Conservation (phyloP, 2,797 vertebrate species). For the Cynopterus sphinx region DNA sequence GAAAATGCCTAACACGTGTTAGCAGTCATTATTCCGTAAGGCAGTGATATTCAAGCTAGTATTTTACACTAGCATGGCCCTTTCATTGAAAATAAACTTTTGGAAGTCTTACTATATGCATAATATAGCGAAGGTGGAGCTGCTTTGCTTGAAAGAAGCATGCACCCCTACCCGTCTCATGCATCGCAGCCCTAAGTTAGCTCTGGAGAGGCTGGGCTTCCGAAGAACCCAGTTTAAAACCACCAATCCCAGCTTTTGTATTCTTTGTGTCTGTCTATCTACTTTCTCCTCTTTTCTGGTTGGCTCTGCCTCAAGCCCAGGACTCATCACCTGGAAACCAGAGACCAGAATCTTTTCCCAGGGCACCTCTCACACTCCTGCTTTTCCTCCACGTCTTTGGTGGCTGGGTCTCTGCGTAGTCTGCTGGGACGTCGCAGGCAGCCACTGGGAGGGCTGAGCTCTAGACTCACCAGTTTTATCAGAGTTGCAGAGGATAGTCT, state of each 20-base stretch:
- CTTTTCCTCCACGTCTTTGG: not conserved
- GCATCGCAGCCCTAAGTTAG: not conserved
- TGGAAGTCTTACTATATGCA: not conserved
- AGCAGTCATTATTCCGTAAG: not conserved
- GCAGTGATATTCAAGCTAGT: not conserved
- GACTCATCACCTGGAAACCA: not conserved
- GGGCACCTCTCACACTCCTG: accelerated
- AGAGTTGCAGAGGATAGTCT: conserved; percentile 98
- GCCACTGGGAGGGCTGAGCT: not conserved
- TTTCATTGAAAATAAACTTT: not conserved
- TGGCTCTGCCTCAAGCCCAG: not conserved
- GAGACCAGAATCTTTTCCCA: not conserved
- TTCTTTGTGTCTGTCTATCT: not conserved
- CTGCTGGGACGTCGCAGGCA: accelerated
- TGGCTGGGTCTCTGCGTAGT: accelerated
- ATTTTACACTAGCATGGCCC: not conserved
- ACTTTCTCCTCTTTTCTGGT: not conserved
- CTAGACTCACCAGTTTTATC: conserved; percentile 94
- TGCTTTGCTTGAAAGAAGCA: not conserved
- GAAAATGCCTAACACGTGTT: not conserved
- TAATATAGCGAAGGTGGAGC: not conserved
- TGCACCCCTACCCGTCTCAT: not conserved
- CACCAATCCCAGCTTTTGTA: not conserved
- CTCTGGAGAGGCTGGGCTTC: not conserved
- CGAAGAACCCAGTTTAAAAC: not conserved